phyloP scores from a whole-genome alignment of 2,113 vertebrate species.

The Trachemys scripta region DNA sequence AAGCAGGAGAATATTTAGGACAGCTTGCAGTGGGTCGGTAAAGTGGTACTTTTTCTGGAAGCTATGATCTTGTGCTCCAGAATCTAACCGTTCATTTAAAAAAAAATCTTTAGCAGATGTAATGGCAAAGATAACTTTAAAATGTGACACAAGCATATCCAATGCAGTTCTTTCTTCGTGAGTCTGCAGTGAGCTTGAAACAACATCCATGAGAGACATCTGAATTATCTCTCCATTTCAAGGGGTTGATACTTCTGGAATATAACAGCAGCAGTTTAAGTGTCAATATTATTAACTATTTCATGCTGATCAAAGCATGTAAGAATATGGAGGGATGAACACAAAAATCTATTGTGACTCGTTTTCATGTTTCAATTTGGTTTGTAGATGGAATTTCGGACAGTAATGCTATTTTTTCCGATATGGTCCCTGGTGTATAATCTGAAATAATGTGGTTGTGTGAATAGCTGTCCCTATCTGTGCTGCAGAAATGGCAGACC shows the following conservation, averaged over 20 bases:
- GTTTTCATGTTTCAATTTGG: accelerated
- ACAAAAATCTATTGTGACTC: background rate
- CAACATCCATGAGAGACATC: background rate
- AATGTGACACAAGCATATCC: no score
- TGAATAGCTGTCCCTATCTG: background rate
- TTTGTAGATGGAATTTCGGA: background rate
- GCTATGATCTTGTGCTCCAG: no score
- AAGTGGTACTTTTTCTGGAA: no score
- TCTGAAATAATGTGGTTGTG: background rate
- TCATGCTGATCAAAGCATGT: background rate
- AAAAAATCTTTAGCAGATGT: no score
- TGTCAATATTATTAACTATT: background rate
- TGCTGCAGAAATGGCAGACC: background rate
- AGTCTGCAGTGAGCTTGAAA: no score
- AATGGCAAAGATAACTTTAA: no score
- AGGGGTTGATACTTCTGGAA: accelerated
- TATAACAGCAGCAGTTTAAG: background rate
- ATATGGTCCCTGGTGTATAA: background rate
- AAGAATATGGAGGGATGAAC: background rate
- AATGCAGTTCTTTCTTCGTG: background rate
- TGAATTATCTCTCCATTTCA: background rate
- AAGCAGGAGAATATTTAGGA: no score
- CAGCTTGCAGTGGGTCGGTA: no score
- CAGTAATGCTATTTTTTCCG: background rate
- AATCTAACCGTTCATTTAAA: no score